phyloP scores from a whole-genome alignment of 2,113 vertebrate species.

The Mellivora capensis region DNA sequence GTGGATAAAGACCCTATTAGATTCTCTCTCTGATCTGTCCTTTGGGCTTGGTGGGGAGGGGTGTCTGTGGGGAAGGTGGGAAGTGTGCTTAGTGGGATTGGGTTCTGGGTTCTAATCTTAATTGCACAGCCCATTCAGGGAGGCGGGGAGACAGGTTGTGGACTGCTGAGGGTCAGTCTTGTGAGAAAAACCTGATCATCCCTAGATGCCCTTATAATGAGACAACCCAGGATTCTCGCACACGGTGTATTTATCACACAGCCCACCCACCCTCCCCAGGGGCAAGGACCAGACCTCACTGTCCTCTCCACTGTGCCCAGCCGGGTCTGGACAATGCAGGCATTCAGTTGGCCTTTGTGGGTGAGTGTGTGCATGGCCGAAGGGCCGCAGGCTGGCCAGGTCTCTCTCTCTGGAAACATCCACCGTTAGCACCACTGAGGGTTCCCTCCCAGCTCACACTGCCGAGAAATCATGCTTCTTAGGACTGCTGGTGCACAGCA shows the following conservation, averaged over 20 bases:
- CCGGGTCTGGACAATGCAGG: rapidly evolving
- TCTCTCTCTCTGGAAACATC: neutral
- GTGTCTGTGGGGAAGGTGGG: rapidly evolving
- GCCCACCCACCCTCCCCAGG: neutral
- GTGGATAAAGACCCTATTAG: neutral
- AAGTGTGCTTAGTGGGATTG: neutral
- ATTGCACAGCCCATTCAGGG: neutral
- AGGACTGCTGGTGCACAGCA: neutral
- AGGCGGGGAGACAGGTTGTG: neutral
- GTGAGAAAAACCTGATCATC: neutral
- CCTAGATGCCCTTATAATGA: too few relatives aligned
- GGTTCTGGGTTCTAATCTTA: neutral
- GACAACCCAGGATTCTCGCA: neutral
- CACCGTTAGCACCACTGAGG: neutral
- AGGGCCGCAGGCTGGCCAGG: too few relatives aligned
- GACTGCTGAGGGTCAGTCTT: neutral
- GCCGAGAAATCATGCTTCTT: neutral
- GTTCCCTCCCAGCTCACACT: neutral
- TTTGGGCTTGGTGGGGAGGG: neutral
- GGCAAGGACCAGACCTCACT: neutral
- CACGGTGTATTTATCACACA: too few relatives aligned
- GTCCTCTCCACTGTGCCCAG: neutral
- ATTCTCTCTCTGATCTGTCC: neutral
- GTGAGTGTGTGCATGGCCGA: neutral
- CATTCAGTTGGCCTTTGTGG: neutral